Conservation (phyloP, 1,140 invertebrate species). For the Triops longicaudatus region DNA sequence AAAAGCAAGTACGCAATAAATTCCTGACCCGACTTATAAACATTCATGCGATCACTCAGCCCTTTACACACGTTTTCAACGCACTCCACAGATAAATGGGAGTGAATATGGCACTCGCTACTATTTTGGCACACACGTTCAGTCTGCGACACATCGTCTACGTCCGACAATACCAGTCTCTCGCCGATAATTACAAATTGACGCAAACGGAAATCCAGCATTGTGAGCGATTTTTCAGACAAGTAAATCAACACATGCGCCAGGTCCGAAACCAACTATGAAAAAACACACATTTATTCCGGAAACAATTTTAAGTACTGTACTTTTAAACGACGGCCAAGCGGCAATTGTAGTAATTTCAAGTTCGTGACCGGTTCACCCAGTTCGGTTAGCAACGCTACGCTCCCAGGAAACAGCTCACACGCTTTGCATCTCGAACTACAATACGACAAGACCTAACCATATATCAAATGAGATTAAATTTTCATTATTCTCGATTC, state of each 20-base stretch:
- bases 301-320: background rate
- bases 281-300: background rate
- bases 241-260: background rate
- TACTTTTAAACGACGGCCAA: background rate
- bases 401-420: constrained; percentile 23
- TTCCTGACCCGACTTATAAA: background rate
- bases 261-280: background rate
- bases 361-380: constrained; percentile 44
- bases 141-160: background rate
- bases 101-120: background rate
- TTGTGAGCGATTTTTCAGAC: background rate
- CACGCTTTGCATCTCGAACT: background rate
- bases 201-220: background rate
- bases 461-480: background rate
- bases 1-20: background rate
- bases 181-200: background rate
- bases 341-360: constrained; percentile 41
- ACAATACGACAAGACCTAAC: constrained; percentile 13
- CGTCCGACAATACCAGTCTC: background rate
- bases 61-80: background rate
- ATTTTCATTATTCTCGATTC: background rate
- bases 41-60: background rate
- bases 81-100: background rate
- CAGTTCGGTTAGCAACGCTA: constrained; percentile 44
- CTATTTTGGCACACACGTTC: background rate